Percentiles rank a stretch among this genome's conserved stretches.
Evolutionary conservation across 2,888 invertebrate genomes (phyloP).

Genomic region (Ypsolopha scabrella): DNA sequence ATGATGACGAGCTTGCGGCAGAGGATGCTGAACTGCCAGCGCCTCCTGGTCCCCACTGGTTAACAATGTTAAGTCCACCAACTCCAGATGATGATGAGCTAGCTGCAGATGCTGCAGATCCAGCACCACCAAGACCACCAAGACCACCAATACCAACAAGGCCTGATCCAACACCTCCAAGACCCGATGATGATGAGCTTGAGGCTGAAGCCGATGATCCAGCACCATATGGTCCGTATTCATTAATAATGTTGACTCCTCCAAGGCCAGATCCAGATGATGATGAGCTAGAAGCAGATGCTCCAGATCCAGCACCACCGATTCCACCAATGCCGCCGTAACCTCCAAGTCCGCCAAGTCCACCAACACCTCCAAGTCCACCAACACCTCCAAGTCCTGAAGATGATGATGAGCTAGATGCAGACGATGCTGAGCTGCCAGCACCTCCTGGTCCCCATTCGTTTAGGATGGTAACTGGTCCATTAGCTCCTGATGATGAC

Average conservation of each 20-base stretch:
- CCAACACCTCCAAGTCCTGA: slow-evolving; percentile 4
- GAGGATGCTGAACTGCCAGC: background rate
- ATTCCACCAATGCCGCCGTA: slow-evolving; percentile 4
- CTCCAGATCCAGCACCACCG: slow-evolving; percentile 1
- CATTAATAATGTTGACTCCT: background rate
- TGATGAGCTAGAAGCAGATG: background rate
- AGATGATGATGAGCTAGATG: slow-evolving; percentile 2
- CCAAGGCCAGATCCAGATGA: background rate
- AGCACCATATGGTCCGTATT: background rate
- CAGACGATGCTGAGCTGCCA: background rate
- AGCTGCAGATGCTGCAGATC: background rate
- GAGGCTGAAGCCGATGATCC: background rate
- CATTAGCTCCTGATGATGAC: background rate
- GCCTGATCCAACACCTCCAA: no score
- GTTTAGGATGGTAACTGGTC: background rate
- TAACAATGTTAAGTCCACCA: no score
- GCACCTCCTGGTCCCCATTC: background rate
- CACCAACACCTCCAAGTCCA: background rate
- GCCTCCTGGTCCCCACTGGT: no score
- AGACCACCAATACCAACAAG: no score
- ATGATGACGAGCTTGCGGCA: background rate
- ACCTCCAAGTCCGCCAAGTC: slow-evolving; percentile 2
- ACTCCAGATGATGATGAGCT: background rate
- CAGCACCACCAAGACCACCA: background rate
- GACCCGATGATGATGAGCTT: no score